These are phyloP conservation scores for Tamias sibiricus DNA, from an alignment of 2,113 vertebrate species.

Conservation along the genomic window DNA sequence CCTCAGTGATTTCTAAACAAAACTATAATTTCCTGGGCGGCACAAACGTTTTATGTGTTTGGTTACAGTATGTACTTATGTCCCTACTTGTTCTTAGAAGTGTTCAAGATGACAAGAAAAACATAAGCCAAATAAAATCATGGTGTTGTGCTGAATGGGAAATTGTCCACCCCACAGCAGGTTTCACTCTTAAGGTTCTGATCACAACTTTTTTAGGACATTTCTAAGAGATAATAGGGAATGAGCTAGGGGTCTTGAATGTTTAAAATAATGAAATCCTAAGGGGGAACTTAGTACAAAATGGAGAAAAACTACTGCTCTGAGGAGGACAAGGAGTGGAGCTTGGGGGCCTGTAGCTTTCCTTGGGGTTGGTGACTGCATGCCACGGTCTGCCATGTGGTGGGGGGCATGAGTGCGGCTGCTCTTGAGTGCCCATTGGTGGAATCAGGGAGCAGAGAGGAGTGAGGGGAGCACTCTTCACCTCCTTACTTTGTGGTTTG, in stretches of 20 bases:
- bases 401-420: fast-evolving
- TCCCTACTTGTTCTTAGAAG: neutral
- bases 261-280: constrained; percentile 19
- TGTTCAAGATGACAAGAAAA: constrained; percentile 8
- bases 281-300: neutral
- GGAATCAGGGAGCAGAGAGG: neutral
- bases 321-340: neutral
- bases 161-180: neutral
- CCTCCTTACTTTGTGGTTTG: neutral
- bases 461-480: neutral
- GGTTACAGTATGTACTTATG: neutral
- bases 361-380: neutral
- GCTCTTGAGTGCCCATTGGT: neutral
- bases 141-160: neutral
- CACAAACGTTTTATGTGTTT: neutral
- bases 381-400: fast-evolving
- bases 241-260: neutral
- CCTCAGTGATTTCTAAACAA: constrained; percentile 54
- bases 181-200: neutral
- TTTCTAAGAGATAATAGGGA: neutral
- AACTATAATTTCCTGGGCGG: neutral
- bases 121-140: neutral
- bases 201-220: neutral
- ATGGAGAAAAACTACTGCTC: neutral
- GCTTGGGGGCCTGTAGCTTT: too few relatives aligned